These are phyloP conservation scores for Acrocephalus kingi DNA, from an alignment of 2,113 vertebrate genomes.

Conservation along the genomic window DNA sequence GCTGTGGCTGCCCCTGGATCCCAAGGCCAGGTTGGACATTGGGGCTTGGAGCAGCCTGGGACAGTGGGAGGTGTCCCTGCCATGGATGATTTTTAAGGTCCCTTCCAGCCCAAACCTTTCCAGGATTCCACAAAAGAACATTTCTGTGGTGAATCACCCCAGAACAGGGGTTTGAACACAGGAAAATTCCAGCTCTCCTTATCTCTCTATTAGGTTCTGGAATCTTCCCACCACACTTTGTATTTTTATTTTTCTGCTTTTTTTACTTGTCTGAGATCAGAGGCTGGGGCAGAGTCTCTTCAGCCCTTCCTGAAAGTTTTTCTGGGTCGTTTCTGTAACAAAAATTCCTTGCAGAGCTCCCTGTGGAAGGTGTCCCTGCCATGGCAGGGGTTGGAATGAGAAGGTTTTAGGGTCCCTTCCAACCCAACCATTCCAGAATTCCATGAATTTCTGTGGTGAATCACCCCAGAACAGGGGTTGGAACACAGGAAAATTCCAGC, in stretches of 20 bases:
- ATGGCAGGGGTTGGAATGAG: neutral
- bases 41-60: neutral
- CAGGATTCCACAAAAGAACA: neutral
- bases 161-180: neutral
- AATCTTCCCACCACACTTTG: too few species aligned
- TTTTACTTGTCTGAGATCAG: too few species aligned
- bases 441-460: neutral
- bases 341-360: too few species aligned
- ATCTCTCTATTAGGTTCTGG: neutral
- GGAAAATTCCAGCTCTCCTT: neutral
- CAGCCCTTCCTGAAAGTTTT: too few species aligned
- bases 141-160: neutral
- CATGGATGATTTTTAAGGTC: neutral
- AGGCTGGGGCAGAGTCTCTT: too few species aligned
- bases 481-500: neutral
- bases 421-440: neutral
- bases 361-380: neutral
- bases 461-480: neutral
- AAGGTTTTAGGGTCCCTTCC: rapidly evolving
- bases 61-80: neutral
- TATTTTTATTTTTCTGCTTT: too few species aligned
- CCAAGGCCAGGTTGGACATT: neutral
- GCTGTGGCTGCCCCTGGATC: neutral
- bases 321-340: too few species aligned
- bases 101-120: neutral